Percentiles rank a stretch among this genome's conserved stretches.
Conservation (phyloP, 2,797 vertebrate genomes). For the Myotis daubentonii region DNA sequence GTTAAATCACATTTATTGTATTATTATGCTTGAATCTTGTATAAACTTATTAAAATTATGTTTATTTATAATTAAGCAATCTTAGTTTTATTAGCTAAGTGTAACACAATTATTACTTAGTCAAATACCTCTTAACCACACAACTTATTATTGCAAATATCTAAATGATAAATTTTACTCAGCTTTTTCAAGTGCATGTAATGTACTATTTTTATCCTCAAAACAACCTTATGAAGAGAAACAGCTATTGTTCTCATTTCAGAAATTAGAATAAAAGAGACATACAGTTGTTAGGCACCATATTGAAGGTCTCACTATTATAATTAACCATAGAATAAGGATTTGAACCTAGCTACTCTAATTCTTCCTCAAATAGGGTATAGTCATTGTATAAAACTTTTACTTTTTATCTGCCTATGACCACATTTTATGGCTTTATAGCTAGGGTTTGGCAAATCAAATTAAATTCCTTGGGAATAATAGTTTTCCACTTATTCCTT, state of each 20-base stretch:
- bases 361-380: not conserved
- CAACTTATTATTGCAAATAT: not conserved
- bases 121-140: not conserved
- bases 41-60: not conserved
- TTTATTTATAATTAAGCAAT: not conserved
- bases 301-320: not conserved
- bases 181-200: not conserved
- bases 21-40: not conserved
- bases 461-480: not conserved
- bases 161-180: not conserved
- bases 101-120: not conserved
- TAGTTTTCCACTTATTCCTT: not conserved
- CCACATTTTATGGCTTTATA: not conserved
- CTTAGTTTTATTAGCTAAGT: not conserved
- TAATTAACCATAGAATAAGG: not conserved
- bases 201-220: not conserved
- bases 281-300: not conserved
- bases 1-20: constrained; percentile 9
- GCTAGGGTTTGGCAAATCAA: not conserved
- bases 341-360: not conserved
- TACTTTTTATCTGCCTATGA: not conserved
- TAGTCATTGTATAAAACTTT: not conserved
- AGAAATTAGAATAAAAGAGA: not conserved
- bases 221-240: not conserved
- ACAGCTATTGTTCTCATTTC: not conserved